Evolutionary conservation across 2,113 vertebrate genomes (phyloP).

Genomic region (Lipophrys pholis): DNA sequence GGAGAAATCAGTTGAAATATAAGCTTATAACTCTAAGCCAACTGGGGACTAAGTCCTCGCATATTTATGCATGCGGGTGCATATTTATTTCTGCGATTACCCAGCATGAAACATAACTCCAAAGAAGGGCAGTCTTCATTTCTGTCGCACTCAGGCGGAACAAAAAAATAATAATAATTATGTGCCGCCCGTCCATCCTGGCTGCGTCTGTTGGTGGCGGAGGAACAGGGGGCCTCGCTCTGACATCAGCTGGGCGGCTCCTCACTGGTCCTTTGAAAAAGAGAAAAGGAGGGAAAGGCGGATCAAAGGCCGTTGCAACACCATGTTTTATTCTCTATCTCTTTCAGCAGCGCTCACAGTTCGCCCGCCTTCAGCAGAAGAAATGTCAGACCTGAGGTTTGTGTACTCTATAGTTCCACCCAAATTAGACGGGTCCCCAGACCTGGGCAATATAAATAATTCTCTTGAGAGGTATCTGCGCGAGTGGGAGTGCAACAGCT

Average conservation of each 20-base stretch:
- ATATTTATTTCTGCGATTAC: constrained; percentile 70
- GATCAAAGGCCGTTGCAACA: constrained; percentile 70
- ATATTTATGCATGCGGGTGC: constrained; percentile 55
- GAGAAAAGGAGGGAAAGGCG: constrained; percentile 59
- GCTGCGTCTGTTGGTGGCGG: constrained; percentile 44
- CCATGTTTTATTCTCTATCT: constrained; percentile 80
- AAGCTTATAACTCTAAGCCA: constrained; percentile 39
- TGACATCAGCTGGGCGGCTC: constrained; percentile 48
- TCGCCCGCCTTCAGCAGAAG: constrained; percentile 61
- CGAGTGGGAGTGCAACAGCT: constrained; percentile 55
- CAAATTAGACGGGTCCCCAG: constrained; percentile 74
- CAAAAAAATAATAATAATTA: constrained; percentile 49
- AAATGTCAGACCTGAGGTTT: constrained; percentile 70
- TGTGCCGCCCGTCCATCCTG: background rate
- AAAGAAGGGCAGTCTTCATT: constrained; percentile 37
- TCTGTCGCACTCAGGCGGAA: constrained; percentile 7
- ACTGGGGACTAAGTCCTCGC: constrained; percentile 42
- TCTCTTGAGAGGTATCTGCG: constrained; percentile 59
- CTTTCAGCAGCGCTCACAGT: constrained; percentile 42
- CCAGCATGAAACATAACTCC: constrained; percentile 60
- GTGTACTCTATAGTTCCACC: constrained; percentile 69
- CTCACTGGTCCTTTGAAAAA: constrained; percentile 70
- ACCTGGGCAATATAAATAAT: constrained; percentile 76
- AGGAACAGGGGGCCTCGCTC: constrained; percentile 26
- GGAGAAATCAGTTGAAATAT: constrained; percentile 48